Base-by-base conservation (phyloP, 2,113 vertebrate species). In the Columba livia region DNA sequence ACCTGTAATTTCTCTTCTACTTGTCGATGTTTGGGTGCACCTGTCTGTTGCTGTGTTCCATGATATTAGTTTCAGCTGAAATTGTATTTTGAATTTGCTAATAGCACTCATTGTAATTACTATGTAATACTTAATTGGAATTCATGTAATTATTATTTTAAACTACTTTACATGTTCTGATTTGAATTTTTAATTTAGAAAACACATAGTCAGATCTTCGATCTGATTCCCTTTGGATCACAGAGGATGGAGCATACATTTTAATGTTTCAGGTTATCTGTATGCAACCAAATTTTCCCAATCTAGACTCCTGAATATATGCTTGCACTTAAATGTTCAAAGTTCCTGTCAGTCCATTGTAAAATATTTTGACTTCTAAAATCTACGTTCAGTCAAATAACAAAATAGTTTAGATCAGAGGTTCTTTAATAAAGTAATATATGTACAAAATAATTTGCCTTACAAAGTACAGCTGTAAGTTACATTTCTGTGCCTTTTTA, bases 141-240 rank as follows among this genome's bases (percentile, higher is more conserved):
- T 92, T 96, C 92, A 40, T 97, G 93, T 97, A 97, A 98, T 98
- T 98, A 98, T 98, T 97, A 97, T 97, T 98, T 97, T 97, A 97
- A 97, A 96, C 95, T 88, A 50, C 95, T 96, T 96, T 93, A 93
- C 95, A 90, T 94, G 87, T 97, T 89, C 97, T 65, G 87, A 96
- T 96, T 94, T 85, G 92, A 85, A 96, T 96, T 96, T 97, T 97
- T 97, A 97, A 98, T 98, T 97, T 87, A 79, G 75, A 89, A 96
- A 96, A 94, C 84, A 85, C 86, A 53, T 90, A 93, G 72, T 84
- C 73, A 64, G 91, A 57, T 88, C 69, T 91, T 88, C 36, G 74
- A 95, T 96, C 93, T 73, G 81, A 91, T 96, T 97, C 96, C 93
- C 90, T 88, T 92, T 95, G 65, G 97, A 90, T 96, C 4, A 3